Percentiles rank a stretch among this genome's conserved stretches.
Evolutionary conservation across 2,797 vertebrate genomes (phyloP).

Genomic region (Enteromius radiatus): DNA sequence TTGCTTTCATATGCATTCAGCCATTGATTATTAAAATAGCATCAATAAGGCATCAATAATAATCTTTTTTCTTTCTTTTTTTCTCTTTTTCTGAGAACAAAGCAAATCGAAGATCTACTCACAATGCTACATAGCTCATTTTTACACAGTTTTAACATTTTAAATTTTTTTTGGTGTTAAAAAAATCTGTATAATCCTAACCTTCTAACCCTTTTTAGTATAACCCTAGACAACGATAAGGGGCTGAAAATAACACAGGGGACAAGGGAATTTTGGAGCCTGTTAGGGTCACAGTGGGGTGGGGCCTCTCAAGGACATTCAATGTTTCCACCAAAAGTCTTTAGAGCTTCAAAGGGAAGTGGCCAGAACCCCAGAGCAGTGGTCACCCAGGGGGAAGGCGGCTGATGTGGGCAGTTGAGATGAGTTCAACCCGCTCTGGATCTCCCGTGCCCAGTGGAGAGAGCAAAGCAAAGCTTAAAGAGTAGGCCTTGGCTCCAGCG

Average conservation of each 20-base stretch:
- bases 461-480: constrained; percentile 34
- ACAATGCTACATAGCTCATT: constrained; percentile 76
- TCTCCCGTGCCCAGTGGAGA: constrained; percentile 51
- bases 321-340: constrained; percentile 64
- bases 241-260: constrained; percentile 67
- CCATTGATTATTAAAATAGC: constrained; percentile 66
- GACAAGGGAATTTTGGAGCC: constrained; percentile 68
- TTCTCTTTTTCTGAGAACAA: constrained; percentile 1
- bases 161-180: constrained; percentile 84
- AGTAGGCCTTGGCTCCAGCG: constrained; percentile 19
- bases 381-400: constrained; percentile 69
- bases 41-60: constrained; percentile 31
- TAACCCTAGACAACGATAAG: constrained; percentile 76
- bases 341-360: constrained; percentile 80
- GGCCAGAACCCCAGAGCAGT: constrained; percentile 74
- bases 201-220: constrained; percentile 51
- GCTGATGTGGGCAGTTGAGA: constrained; percentile 69
- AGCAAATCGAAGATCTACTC: constrained; percentile 69
- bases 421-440: constrained; percentile 55
- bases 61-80: constrained; percentile 44
- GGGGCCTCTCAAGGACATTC: constrained; percentile 62
- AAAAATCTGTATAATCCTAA: constrained; percentile 64
- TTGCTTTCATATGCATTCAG: constrained; percentile 64
- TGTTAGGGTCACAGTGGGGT: constrained; percentile 66
- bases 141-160: constrained; percentile 77